Evolutionary conservation across 2,797 vertebrate genomes (phyloP).

Genomic region (Neoniphon sammara): DNA sequence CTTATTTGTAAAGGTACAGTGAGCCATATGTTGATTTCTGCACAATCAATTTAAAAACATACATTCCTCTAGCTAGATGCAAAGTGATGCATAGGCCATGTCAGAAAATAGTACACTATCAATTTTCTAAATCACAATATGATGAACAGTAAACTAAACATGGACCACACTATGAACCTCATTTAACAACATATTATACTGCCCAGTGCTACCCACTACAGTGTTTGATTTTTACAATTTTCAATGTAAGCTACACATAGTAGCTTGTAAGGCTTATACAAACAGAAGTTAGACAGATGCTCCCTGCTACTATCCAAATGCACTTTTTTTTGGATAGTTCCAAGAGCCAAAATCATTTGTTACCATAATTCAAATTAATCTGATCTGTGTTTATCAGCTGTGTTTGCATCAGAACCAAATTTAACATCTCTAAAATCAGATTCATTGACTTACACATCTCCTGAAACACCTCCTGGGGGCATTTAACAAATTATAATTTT

Average conservation of each 20-base stretch:
- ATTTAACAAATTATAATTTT: too few species aligned
- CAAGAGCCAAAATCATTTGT: not conserved
- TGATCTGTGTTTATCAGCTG: slow-evolving; percentile 31
- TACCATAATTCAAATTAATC: not conserved
- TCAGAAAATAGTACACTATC: not conserved
- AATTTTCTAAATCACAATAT: not conserved
- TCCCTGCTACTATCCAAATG: too few species aligned
- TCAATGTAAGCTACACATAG: not conserved
- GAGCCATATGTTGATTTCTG: slow-evolving; percentile 7
- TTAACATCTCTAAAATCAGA: slow-evolving; percentile 9
- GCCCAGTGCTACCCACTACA: slow-evolving; percentile 6
- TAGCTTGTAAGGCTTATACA: too few species aligned
- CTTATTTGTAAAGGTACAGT: too few species aligned
- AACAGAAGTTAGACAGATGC: too few species aligned
- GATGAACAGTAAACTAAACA: not conserved
- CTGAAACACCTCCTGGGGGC: slow-evolving; percentile 30
- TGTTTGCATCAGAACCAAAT: slow-evolving; percentile 46
- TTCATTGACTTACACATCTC: slow-evolving; percentile 25
- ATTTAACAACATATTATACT: not conserved
- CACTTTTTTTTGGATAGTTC: too few species aligned
- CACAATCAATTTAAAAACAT: slow-evolving; percentile 6
- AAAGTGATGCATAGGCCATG: not conserved
- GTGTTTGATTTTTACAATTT: slow-evolving; percentile 6
- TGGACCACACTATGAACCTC: not conserved
- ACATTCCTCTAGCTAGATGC: not conserved